A percentile compares a stretch with the other conserved stretches of the same genome.
Conservation (phyloP, 2,797 vertebrate species). For the Acestrorhynchus altus region DNA sequence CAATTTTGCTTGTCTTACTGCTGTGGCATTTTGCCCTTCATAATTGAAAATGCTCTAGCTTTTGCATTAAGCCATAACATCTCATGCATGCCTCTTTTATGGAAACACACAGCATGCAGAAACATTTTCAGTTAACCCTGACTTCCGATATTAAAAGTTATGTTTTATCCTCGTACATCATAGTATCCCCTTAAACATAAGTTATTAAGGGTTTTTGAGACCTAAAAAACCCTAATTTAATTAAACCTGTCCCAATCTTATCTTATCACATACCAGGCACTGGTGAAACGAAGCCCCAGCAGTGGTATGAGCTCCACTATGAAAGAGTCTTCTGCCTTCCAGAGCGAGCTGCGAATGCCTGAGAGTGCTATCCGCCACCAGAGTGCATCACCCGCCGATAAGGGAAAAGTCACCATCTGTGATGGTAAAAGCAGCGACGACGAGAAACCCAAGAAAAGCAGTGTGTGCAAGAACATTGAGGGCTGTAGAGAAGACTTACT, state of each 20-base stretch:
- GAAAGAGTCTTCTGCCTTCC: constrained; percentile 96
- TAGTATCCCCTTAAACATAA: constrained; percentile 33
- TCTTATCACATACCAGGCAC: constrained; percentile 77
- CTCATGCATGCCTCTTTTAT: constrained; percentile 53
- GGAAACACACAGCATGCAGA: constrained; percentile 47
- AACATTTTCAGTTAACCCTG: constrained; percentile 3
- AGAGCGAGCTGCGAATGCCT: constrained; percentile 91
- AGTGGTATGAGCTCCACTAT: constrained; percentile 95
- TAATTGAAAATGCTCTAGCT: background rate
- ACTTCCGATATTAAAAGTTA: constrained; percentile 1
- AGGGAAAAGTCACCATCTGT: constrained; percentile 92
- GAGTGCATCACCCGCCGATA: constrained; percentile 90
- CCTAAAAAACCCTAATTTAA: background rate
- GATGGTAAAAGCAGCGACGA: constrained; percentile 91
- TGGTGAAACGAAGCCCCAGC: constrained; percentile 97
- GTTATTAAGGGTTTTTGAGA: constrained; percentile 28
- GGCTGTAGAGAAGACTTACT: constrained; percentile 95
- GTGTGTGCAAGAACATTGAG: constrained; percentile 92
- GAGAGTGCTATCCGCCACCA: constrained; percentile 92
- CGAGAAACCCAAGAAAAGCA: constrained; percentile 96
- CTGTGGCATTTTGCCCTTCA: background rate
- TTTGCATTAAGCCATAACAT: constrained; percentile 51
- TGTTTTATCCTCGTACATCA: constrained; percentile 29
- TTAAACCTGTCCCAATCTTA: constrained; percentile 9
- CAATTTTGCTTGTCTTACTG: background rate